These are phyloP conservation scores for Melieria crassipennis DNA, from an alignment of 2,888 invertebrate genomes.

Conservation along the genomic window DNA sequence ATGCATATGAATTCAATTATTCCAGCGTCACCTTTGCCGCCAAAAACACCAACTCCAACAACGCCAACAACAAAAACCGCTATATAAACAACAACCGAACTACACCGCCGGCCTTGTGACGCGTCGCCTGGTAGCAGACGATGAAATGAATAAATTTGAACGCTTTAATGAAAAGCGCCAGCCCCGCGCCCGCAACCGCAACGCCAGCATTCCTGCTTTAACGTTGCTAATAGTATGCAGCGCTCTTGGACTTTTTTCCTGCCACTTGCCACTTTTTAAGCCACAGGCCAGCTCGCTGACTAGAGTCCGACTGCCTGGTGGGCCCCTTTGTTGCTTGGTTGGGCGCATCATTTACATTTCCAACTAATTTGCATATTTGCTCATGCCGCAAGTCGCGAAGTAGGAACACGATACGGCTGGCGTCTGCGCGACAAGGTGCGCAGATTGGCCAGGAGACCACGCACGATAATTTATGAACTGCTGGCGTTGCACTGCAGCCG, in stretches of 20 bases:
- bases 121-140: constrained; percentile 23
- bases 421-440: constrained; percentile 15
- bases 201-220: constrained; percentile 36
- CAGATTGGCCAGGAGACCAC: background rate
- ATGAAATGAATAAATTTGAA: constrained; percentile 45
- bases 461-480: too few relatives aligned
- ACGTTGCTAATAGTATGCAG: constrained; percentile 61
- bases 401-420: constrained; percentile 15
- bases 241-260: constrained; percentile 34
- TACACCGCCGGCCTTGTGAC: background rate
- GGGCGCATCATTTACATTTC: constrained; percentile 52
- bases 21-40: constrained; percentile 55
- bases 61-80: constrained; percentile 30
- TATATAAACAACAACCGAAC: constrained; percentile 24
- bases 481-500: too few relatives aligned
- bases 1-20: constrained; percentile 64
- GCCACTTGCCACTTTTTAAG: constrained; percentile 37
- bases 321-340: constrained; percentile 22
- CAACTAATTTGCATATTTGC: constrained; percentile 61
- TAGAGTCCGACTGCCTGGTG: background rate
- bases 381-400: constrained; percentile 24
- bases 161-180: constrained; percentile 52
- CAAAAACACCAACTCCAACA: constrained; percentile 42
- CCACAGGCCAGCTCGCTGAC: background rate
- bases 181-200: background rate